Evolutionary conservation across 2,113 vertebrate species (phyloP), one percentile per base, ranked within the genome.

Genomic region (Thunnus thynnus): DNA sequence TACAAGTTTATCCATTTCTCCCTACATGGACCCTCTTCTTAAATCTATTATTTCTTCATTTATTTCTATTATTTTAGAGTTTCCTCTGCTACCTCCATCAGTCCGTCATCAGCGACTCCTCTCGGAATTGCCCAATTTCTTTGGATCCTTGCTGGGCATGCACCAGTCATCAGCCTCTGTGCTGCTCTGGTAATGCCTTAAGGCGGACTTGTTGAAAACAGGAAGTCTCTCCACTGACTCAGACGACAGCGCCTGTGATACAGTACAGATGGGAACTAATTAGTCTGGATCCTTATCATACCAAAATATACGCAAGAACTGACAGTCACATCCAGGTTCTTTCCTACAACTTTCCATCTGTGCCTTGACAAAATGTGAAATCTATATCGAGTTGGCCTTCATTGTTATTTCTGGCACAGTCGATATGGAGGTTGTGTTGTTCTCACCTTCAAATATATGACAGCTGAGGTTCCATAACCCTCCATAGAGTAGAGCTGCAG

Each of bases 191-290:
- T 99, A 99, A 91, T 98, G 98, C 89, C 97, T 96, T 68, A 95
- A 95, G 55, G 97, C 96, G 0, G 98, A 99, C 88, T 97, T 99
- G 92, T 99, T 99, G 92, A 99, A 99, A 83, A 99, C 97, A 0
- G 98, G 98, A 32, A 99, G 96, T 79, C 98, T 97, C 90, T 99
- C 98, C 86, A 99, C 22, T 0, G 98, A 99, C 50, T 99, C 97
- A 11, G 97, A 95, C 58, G 98, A 99, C 82, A 99, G 86, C 3
- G 98, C 98, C 98, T 99, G 63, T 27, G 13, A 78, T 5, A 46
- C 68, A 85, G 46, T 3, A 47, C 32, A 85, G 55, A 73, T 11
- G 5, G 54, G 16, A 76, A 54, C 44, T 5, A 2, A 50, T 80
- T 68, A 78, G 20, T 75, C 11, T 52, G 71, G 27, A 58, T 5